A percentile compares a stretch with the other conserved stretches of the same genome.
Conservation (phyloP, 2,797 vertebrate species). For the Sebastes kiyomatsui region DNA sequence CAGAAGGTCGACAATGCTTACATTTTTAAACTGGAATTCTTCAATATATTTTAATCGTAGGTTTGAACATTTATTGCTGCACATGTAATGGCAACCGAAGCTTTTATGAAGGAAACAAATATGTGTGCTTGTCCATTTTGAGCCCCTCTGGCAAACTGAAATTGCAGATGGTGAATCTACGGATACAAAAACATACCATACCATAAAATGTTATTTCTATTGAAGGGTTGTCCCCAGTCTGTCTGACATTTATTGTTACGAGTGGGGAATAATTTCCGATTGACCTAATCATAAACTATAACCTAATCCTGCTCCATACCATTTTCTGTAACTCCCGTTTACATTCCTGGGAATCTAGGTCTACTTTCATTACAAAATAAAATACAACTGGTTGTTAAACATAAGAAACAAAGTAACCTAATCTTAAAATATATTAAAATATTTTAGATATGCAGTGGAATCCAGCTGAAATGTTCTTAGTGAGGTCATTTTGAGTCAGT, state of each 20-base stretch:
- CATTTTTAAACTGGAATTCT: background rate
- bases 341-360: constrained; percentile 1
- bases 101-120: constrained; percentile 29
- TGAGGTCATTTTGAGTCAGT: too few relatives aligned
- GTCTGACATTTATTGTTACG: constrained; percentile 61
- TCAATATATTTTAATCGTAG: background rate
- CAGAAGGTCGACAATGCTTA: background rate
- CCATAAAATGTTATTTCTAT: constrained; percentile 31
- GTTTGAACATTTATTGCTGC: constrained; percentile 2
- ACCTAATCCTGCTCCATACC: constrained; percentile 23
- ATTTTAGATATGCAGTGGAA: background rate
- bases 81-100: constrained; percentile 12
- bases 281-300: constrained; percentile 58
- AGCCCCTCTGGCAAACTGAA: constrained; percentile 15
- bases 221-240: constrained; percentile 23
- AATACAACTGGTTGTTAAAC: background rate
- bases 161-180: constrained; percentile 33
- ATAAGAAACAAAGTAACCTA: background rate
- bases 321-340: constrained; percentile 17
- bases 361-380: constrained; percentile 8
- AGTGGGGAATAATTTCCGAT: constrained; percentile 54
- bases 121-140: constrained; percentile 5
- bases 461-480: background rate
- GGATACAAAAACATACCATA: constrained; percentile 45
- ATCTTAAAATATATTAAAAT: background rate